These are phyloP conservation scores for Furcifer pardalis DNA, from an alignment of 2,797 vertebrate genomes.

Conservation along the genomic window DNA sequence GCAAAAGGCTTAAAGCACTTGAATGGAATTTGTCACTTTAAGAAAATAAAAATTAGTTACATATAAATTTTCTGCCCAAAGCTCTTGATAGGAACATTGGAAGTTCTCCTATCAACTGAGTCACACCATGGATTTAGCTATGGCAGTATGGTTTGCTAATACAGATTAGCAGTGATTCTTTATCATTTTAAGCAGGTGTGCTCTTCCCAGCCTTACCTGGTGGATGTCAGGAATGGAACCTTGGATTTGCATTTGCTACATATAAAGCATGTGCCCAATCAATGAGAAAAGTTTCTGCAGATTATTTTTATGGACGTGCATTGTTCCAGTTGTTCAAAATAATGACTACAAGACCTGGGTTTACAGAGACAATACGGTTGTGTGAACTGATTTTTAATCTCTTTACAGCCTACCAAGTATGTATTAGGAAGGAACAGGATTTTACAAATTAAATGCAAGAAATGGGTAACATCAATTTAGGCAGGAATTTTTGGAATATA, in stretches of 20 bases:
- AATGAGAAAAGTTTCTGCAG: neutral
- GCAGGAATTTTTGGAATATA: neutral
- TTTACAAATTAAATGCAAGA: neutral
- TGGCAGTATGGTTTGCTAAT: neutral
- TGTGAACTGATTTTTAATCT: neutral
- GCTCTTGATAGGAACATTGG: neutral
- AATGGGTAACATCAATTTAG: neutral
- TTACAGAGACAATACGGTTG: neutral
- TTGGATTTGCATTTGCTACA: neutral
- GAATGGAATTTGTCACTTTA: no score
- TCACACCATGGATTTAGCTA: neutral
- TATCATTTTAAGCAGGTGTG: neutral
- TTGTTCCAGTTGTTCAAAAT: neutral
- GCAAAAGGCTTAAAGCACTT: no score
- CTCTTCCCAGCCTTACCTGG: neutral
- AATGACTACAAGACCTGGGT: neutral
- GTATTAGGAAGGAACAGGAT: neutral
- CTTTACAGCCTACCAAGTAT: neutral
- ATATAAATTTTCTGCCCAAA: neutral
- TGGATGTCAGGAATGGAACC: neutral
- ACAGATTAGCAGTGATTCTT: neutral
- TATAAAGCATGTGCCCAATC: neutral
- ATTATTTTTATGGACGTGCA: neutral
- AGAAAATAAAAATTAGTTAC: conserved; percentile 18
- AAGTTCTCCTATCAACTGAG: neutral